These are phyloP conservation scores for Menura novaehollandiae DNA, from an alignment of 2,113 vertebrate genomes.

Conservation along the genomic window DNA sequence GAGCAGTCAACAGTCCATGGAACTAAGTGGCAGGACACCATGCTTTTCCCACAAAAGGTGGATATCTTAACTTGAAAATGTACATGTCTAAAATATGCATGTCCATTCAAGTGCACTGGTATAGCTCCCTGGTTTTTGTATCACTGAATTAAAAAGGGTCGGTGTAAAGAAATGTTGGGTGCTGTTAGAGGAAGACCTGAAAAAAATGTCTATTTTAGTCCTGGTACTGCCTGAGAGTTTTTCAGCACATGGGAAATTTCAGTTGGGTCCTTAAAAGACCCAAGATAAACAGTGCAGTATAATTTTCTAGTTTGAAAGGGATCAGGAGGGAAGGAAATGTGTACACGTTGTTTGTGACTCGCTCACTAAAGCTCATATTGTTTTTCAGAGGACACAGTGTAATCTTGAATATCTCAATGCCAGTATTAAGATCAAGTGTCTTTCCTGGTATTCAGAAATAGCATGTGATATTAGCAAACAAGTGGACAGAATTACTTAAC, in stretches of 20 bases:
- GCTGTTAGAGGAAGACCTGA: background rate
- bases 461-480: background rate
- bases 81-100: background rate
- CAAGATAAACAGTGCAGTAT: background rate
- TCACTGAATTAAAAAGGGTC: background rate
- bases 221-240: background rate
- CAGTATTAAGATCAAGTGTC: background rate
- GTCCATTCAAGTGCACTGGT: background rate
- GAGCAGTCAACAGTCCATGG: accelerated
- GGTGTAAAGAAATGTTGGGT: background rate
- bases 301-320: background rate
- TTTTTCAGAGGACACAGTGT: background rate
- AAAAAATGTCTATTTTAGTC: background rate
- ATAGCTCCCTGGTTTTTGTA: background rate
- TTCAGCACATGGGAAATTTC: background rate
- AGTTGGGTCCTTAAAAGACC: background rate
- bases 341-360: background rate
- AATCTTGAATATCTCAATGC: background rate
- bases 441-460: background rate
- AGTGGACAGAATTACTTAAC: background rate
- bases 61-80: background rate
- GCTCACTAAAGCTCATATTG: background rate
- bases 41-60: background rate
- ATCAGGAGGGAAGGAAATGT: background rate
- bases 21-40: background rate